A percentile compares a stretch with the other conserved stretches of the same genome.
phyloP scores from a whole-genome alignment of 1,140 invertebrate genomes.

The Carcinoscorpius rotundicauda region DNA sequence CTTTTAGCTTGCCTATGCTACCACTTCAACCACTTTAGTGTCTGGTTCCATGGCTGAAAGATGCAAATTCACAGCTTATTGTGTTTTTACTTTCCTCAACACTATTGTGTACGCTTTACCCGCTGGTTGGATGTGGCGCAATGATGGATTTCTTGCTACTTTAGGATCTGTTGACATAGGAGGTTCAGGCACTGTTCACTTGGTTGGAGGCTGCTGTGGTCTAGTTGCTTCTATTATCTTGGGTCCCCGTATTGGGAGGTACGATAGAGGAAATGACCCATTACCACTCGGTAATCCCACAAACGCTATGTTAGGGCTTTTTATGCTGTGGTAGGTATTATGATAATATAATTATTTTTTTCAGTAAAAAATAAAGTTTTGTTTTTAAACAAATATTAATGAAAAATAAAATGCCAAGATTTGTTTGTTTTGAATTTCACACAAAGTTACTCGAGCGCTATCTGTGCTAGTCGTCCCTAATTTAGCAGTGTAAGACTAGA shows the following conservation, averaged over 20 bases:
- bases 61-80: constrained; percentile 23
- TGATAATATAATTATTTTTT: not conserved
- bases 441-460: too few species aligned
- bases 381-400: not conserved
- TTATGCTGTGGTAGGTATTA: constrained; percentile 24
- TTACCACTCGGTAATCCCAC: constrained; percentile 26
- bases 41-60: constrained; percentile 30
- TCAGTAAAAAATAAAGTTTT: not conserved
- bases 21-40: constrained; percentile 23
- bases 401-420: not conserved
- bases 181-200: constrained; percentile 28
- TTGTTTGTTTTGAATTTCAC: too few species aligned
- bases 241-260: constrained; percentile 32
- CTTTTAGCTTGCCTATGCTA: constrained; percentile 22
- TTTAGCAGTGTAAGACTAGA: too few species aligned
- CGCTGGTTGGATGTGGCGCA: constrained; percentile 26
- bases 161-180: constrained; percentile 25
- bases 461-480: too few species aligned
- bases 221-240: constrained; percentile 31
- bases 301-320: constrained; percentile 26
- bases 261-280: constrained; percentile 23
- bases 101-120: constrained; percentile 25
- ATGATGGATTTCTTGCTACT: constrained; percentile 17
- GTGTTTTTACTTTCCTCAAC: constrained; percentile 21
- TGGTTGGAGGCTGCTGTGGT: constrained; percentile 31